Evolutionary conservation across 2,888 invertebrate species (phyloP).

Genomic region (Stramonita haemastoma): DNA sequence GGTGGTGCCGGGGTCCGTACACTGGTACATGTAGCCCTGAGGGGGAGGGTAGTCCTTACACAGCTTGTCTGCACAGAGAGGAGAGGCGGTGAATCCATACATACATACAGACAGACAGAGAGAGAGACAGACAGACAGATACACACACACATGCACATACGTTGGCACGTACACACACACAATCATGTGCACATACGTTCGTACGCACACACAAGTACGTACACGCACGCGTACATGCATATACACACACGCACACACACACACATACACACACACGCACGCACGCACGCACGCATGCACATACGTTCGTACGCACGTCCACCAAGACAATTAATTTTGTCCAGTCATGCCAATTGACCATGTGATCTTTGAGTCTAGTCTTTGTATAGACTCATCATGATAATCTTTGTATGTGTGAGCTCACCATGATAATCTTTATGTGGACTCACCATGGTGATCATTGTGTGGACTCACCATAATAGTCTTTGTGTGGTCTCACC

Average conservation of each 20-base stretch:
- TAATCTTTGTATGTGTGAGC: too few species aligned
- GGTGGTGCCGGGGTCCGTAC: slow-evolving; percentile 32
- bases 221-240: neutral
- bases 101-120: neutral
- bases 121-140: slow-evolving; percentile 18
- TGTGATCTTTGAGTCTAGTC: too few species aligned
- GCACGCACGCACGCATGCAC: neutral
- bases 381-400: too few species aligned
- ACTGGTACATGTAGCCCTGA: slow-evolving; percentile 42
- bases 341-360: too few species aligned
- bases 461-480: slow-evolving; percentile 26
- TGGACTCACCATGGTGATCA: slow-evolving; percentile 22
- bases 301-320: too few species aligned
- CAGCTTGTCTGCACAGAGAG: slow-evolving; percentile 27
- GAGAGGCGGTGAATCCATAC: too few species aligned
- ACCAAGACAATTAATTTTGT: too few species aligned
- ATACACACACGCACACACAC: neutral
- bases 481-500: slow-evolving; percentile 4
- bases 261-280: neutral
- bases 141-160: neutral
- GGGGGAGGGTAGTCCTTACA: slow-evolving; percentile 40
- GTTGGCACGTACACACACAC: neutral
- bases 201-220: neutral
- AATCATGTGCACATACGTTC: neutral
- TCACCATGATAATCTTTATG: too few species aligned